Evolutionary conservation across 2,113 vertebrate species (phyloP), one percentile per base, ranked within the genome.

Genomic region (Falco punctatus): DNA sequence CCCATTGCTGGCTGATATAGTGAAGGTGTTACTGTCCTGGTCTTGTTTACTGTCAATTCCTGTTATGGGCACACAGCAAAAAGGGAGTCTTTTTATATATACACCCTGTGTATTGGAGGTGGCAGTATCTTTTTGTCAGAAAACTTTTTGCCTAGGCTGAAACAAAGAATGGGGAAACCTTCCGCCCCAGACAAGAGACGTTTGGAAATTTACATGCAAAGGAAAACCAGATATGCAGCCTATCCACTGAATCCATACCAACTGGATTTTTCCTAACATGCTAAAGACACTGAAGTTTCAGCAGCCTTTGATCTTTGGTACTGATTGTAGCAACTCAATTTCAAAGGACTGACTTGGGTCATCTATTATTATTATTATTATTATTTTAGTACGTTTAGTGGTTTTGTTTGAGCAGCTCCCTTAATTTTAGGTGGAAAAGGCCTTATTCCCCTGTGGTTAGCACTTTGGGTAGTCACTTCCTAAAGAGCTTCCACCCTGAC

Each of bases 341-440:
- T 82, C 64, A 79, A 94, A 91, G 30, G 86, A 89, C 69, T 59
- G 89, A 78, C 73, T 84, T 61, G 52, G 64, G 44, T 96, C 10
- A 8, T 81, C 70, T 84, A 32, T 33, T 84, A 61, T 54, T 83
- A 75, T 90, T 49, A 22, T 35, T 84, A 61, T 54, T 83, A 75
- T 83, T 40, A 9, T 44, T n/a, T 46, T n/a, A 67, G 52, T 26
- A 77, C 57, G 24, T 66, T 89, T 69, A 94, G 57, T 65, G 65
- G 35, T 88, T 84, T 86, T 46, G 3, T 77, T 86, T 73, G 58
- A 86, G 51, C 42, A 64, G n/a, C 49, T 82, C 18, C 13, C 69
- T 93, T 92, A 87, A 69, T 94, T 95, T 94, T 69, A 91, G 69
- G 87, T 94, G 71, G 59, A 88, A 96, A 93, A 96, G 19, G 15